These are phyloP conservation scores for Sebastes schlegelii DNA, from an alignment of 2,113 vertebrate species.

Conservation along the genomic window DNA sequence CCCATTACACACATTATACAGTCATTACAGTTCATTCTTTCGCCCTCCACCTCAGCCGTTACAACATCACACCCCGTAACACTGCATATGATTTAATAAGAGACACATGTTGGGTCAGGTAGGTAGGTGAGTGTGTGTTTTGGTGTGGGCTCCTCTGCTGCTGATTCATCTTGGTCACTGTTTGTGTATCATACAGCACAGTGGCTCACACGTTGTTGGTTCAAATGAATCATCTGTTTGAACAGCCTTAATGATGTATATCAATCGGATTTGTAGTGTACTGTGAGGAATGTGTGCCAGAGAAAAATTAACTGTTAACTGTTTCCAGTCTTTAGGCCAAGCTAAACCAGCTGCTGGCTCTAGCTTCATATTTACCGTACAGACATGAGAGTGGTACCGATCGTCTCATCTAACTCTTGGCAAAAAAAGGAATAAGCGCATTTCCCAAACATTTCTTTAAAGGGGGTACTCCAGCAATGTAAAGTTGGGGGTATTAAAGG, in stretches of 20 bases:
- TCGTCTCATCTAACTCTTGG: background rate
- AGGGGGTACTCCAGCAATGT: background rate
- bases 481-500: too few relatives aligned
- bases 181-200: constrained; percentile 34
- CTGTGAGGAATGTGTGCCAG: background rate
- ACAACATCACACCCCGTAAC: background rate
- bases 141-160: constrained; percentile 63
- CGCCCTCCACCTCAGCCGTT: background rate
- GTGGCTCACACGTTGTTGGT: constrained; percentile 51
- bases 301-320: background rate
- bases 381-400: background rate
- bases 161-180: constrained; percentile 44
- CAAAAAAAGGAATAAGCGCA: background rate
- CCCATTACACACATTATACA: background rate
- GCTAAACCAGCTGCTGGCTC: background rate
- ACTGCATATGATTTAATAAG: background rate
- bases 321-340: background rate
- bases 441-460: background rate
- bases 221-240: constrained; percentile 74
- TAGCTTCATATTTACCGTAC: background rate
- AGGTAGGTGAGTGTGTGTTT: constrained; percentile 73
- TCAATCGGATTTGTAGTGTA: constrained; percentile 16
- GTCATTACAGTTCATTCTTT: background rate
- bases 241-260: constrained; percentile 36
- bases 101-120: constrained; percentile 37